A percentile compares a stretch with the other conserved stretches of the same genome.
These are phyloP conservation scores for Drosophila prolongata DNA, from an alignment of 2,888 invertebrate genomes.

Conservation along the genomic window DNA sequence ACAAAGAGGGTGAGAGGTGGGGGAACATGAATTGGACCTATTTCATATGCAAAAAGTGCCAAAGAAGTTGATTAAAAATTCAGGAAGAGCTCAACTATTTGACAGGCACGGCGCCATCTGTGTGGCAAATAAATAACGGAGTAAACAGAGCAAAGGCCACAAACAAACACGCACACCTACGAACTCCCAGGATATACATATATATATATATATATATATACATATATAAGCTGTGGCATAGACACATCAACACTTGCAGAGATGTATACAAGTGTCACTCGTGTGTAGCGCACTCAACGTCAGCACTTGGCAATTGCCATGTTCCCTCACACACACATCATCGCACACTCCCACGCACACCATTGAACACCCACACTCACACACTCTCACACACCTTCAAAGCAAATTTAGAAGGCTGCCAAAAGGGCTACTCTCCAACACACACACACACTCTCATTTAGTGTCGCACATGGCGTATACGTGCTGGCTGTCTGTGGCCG, in stretches of 20 bases:
- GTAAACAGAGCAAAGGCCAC: constrained; percentile 49
- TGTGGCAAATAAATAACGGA: constrained; percentile 74
- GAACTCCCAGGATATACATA: background rate
- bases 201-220: background rate
- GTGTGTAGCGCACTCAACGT: constrained; percentile 70
- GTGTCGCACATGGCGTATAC: constrained; percentile 44
- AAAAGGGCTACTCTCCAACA: constrained; percentile 33
- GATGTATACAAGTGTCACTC: constrained; percentile 73
- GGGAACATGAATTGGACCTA: constrained; percentile 32
- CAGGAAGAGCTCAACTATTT: constrained; percentile 76
- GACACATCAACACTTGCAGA: constrained; percentile 54
- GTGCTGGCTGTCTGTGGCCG: constrained; percentile 52
- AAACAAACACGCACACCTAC: constrained; percentile 21
- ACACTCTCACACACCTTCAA: constrained; percentile 47
- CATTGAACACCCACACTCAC: constrained; percentile 47
- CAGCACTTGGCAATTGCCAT: constrained; percentile 79
- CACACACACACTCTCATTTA: constrained; percentile 25
- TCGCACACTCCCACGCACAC: constrained; percentile 32
- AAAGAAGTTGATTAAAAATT: constrained; percentile 74
- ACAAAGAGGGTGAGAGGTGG: background rate
- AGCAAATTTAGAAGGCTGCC: constrained; percentile 34
- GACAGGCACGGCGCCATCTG: constrained; percentile 60
- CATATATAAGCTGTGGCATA: constrained; percentile 12
- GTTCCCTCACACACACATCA: constrained; percentile 60
- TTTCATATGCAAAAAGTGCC: constrained; percentile 67